These are phyloP conservation scores for Polyploca ridens DNA, from an alignment of 2,888 invertebrate species.

Conservation along the genomic window DNA sequence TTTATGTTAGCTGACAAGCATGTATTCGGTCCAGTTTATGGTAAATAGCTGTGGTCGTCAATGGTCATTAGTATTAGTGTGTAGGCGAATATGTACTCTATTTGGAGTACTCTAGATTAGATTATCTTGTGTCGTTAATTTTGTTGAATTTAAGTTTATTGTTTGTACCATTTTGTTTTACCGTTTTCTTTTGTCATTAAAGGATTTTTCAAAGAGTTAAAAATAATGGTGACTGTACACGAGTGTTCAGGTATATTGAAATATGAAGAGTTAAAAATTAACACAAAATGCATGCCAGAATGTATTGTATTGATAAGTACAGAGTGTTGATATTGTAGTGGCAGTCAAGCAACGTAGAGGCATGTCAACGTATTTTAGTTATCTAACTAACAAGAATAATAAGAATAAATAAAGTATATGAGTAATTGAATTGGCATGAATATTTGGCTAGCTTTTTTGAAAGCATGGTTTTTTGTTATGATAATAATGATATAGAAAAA, in stretches of 20 bases:
- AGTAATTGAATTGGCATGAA: conserved; percentile 52
- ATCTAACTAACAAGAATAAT: conserved; percentile 44
- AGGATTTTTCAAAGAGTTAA: conserved; percentile 25
- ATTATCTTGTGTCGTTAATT: too few species aligned
- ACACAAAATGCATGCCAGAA: conserved; percentile 22
- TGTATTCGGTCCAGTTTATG: too few species aligned
- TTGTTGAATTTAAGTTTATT: too few species aligned
- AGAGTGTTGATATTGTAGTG: conserved; percentile 33
- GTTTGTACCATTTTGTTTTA: conserved; percentile 9
- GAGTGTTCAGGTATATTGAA: conserved; percentile 7
- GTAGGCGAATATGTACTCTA: too few species aligned
- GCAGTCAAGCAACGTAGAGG: conserved; percentile 41
- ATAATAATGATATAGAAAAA: background rate
- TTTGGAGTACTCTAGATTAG: too few species aligned
- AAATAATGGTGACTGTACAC: conserved; percentile 27
- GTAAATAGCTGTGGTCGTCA: too few species aligned
- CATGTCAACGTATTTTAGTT: conserved; percentile 54
- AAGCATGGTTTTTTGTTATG: conserved; percentile 47
- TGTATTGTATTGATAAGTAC: conserved; percentile 17
- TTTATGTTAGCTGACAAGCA: too few species aligned
- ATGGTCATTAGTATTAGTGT: too few species aligned
- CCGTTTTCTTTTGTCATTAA: conserved; percentile 19
- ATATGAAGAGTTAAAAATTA: background rate
- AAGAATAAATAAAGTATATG: conserved; percentile 30
- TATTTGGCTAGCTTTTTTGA: conserved; percentile 49